Evolutionary conservation across 2,888 invertebrate species (phyloP), one percentile per base, ranked within the genome.

Genomic region (Colostygia pectinataria): DNA sequence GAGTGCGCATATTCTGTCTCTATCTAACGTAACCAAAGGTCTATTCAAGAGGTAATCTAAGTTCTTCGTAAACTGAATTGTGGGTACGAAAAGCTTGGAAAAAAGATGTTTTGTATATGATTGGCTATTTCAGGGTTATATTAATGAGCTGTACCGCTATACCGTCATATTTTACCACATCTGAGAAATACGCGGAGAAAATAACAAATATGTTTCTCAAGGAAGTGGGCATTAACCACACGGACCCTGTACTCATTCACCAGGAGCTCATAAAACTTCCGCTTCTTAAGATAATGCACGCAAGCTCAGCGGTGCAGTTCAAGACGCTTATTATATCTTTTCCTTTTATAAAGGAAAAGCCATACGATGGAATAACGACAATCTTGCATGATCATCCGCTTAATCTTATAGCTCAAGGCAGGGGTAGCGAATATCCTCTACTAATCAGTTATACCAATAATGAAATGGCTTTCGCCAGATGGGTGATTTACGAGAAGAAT

Each of bases 161-260:
- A 8, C 61, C 63, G 8, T 46, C 57, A 2, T 62, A 53, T 37
- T 64, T 51, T 41, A 59, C 55, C n/a, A 32, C 59, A 2, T 70
- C 73, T 7, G 63, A 67, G 2, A 29, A 55, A 13, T 64, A 61
- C 27, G 63, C 71, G 2, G 51, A 52, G 7, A 23, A 41, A 0
- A 38, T 65, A 13, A 57, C 67, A 4, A 34, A 33, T 6, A 53
- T 48, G 7, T 70, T 71, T 23, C 44, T 85, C 71, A 57, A 69
- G 65, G 52, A 34, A n/a, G 43, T 93, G 84, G 92, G 69, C 13
- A 63, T 71, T 7, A 66, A 66, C 33, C 47, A 63, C n/a, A 66
- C 62, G 2, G 63, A 70, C 24, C 61, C 68, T 2, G 56, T 54
- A 8, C 36, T 57, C 20, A 63, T 72, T 4, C 64, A 70, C 32